phyloP scores from a whole-genome alignment of 2,797 vertebrate species.

The Eospalax fontanierii region DNA sequence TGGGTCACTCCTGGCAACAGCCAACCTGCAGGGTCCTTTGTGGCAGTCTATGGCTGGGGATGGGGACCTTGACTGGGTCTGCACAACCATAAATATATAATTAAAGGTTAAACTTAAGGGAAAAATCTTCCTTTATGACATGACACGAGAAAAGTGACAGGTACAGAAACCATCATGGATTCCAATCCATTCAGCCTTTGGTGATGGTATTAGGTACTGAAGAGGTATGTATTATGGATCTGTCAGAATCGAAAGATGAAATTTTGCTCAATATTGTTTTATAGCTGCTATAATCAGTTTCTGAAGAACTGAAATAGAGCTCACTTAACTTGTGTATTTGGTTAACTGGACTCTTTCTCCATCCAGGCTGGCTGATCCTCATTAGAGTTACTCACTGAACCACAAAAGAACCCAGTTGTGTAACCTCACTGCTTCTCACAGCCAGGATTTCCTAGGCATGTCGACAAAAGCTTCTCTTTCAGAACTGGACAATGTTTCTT shows the following conservation, averaged over 20 bases:
- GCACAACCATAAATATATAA: no score
- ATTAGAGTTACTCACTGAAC: not conserved
- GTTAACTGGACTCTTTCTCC: not conserved
- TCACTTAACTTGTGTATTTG: not conserved
- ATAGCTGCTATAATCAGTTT: not conserved
- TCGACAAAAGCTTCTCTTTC: constrained; percentile 25
- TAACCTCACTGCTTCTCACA: not conserved
- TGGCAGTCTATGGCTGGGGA: no score
- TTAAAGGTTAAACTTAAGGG: no score
- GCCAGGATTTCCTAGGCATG: not conserved
- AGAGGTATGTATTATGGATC: not conserved
- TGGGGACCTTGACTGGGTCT: no score
- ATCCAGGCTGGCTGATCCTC: not conserved
- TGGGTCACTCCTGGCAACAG: no score
- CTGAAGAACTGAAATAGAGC: constrained; percentile 33
- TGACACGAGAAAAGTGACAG: not conserved
- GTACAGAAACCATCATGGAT: not conserved
- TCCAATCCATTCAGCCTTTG: constrained; percentile 5
- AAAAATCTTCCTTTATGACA: constrained; percentile 38
- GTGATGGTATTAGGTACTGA: not conserved
- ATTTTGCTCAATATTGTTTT: not conserved
- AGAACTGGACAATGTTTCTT: constrained; percentile 2
- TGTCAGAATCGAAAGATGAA: constrained; percentile 31
- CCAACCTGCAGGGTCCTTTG: no score
- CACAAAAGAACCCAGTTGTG: not conserved